Percentiles rank a stretch among this genome's conserved stretches.
Evolutionary conservation across 2,113 vertebrate genomes (phyloP).

Genomic region (Hemicordylus capensis): DNA sequence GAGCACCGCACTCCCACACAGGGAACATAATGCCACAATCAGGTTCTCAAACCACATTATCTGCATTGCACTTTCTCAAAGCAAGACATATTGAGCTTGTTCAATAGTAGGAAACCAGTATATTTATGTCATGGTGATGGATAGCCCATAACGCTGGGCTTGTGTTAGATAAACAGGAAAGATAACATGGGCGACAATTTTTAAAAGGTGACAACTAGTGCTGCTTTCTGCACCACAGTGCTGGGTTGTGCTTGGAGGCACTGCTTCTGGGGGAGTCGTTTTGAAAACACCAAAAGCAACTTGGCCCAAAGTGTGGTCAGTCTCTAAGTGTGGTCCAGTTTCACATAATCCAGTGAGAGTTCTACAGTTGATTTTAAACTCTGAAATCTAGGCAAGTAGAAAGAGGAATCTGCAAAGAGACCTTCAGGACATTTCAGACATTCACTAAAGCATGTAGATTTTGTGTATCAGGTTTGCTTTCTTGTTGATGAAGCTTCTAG

Average conservation of each 20-base stretch:
- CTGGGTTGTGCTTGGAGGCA: slow-evolving; percentile 24
- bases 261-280: slow-evolving; percentile 7
- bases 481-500: background rate
- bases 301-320: rapidly evolving
- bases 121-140: slow-evolving; percentile 42
- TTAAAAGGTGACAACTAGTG: slow-evolving; percentile 31
- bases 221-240: slow-evolving; percentile 30
- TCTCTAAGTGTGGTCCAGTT: background rate
- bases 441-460: background rate
- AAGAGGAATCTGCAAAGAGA: background rate
- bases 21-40: slow-evolving; percentile 6
- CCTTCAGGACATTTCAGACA: background rate
- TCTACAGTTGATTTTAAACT: background rate
- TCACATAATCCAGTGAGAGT: background rate
- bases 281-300: background rate
- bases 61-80: slow-evolving; percentile 47
- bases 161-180: slow-evolving; percentile 71
- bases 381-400: background rate
- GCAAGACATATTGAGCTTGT: slow-evolving; percentile 35
- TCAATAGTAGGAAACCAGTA: slow-evolving; percentile 51
- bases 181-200: slow-evolving; percentile 67
- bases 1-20: background rate
- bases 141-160: slow-evolving; percentile 26
- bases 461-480: background rate
- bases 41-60: slow-evolving; percentile 30